Evolutionary conservation across 2,113 vertebrate species (phyloP), one percentile per base, ranked within the genome.

Genomic region (Podarcis raffonei): DNA sequence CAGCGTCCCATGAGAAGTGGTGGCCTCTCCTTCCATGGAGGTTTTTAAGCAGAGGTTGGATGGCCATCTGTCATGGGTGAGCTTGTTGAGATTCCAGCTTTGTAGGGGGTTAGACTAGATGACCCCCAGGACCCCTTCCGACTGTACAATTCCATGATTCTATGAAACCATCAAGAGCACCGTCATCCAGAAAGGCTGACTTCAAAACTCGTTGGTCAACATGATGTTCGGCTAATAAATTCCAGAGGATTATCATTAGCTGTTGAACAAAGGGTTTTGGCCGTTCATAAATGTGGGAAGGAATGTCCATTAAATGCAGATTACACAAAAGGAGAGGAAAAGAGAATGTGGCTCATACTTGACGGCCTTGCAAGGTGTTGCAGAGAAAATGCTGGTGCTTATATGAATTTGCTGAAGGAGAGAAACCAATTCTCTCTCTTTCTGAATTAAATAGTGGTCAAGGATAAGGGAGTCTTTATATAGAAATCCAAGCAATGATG

Each of bases 401-500:
- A 66, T 68, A 22, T 3, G 5, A 39, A n/a, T 3, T 12, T 89
- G 87, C 89, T 69, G 35, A 39, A 66, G 90, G 65, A 62, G 85
- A 83, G 72, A 53, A 83, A 11, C 18, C 8, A 25, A 22, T 83
- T 86, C 30, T 20, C 59, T 62, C 59, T 62, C 59, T 62, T 5
- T 42, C 25, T 89, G 87, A n/a, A 94, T 93, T 91, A 42, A 78
- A 0, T 18, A 25, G 32, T 30, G 86, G 6, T 82, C 62, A 74
- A 37, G 59, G 81, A 87, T 84, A 88, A 74, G 48, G 57, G 78
- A 83, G 80, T 22, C 68, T 15, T 11, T 20, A 16, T 16, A 42
- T 48, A 53, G 30, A 68, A 23, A 23, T 12, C 71, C 32, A 53
- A 7, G 84, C 62, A 42, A 80, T 59, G 15, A 72, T 89, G 86